phyloP scores from a whole-genome alignment of 2,797 vertebrate genomes.

The Micrastur ruficollis region DNA sequence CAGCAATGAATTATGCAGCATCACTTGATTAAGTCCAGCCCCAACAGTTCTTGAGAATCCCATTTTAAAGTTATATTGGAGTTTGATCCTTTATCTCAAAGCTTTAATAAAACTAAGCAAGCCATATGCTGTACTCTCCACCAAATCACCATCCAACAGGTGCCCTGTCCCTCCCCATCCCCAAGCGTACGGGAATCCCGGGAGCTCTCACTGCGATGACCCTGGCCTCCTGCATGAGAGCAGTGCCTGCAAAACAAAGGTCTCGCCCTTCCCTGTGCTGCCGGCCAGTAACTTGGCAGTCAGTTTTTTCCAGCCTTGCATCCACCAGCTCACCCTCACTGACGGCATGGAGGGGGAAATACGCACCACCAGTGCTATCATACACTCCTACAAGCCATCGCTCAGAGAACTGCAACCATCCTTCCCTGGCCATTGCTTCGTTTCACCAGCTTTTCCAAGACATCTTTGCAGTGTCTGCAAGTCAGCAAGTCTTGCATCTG shows the following conservation, averaged over 20 bases:
- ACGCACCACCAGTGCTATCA: not conserved
- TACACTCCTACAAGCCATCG: not conserved
- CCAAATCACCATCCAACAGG: not conserved
- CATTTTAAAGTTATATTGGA: constrained; percentile 19
- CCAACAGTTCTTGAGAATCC: constrained; percentile 3
- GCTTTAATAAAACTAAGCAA: constrained; percentile 19
- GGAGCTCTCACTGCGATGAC: not conserved
- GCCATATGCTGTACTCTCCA: not conserved
- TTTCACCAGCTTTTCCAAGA: constrained; percentile 6
- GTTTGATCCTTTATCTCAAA: constrained; percentile 14
- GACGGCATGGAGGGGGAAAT: not conserved
- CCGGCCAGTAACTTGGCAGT: not conserved
- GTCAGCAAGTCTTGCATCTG: not conserved
- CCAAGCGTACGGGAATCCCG: not conserved
- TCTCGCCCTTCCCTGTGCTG: not conserved
- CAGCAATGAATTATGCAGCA: constrained; percentile 45
- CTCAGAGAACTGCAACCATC: not conserved
- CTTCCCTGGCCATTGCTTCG: not conserved
- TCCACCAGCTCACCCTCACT: not conserved
- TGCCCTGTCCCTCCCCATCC: not conserved
- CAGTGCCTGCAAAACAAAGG: not conserved
- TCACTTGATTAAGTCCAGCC: not conserved
- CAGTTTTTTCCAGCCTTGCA: not conserved
- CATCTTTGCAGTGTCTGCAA: not conserved
- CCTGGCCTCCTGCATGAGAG: not conserved